Evolutionary conservation across 2,113 vertebrate species (phyloP).

Genomic region (Gambusia holbrooki): DNA sequence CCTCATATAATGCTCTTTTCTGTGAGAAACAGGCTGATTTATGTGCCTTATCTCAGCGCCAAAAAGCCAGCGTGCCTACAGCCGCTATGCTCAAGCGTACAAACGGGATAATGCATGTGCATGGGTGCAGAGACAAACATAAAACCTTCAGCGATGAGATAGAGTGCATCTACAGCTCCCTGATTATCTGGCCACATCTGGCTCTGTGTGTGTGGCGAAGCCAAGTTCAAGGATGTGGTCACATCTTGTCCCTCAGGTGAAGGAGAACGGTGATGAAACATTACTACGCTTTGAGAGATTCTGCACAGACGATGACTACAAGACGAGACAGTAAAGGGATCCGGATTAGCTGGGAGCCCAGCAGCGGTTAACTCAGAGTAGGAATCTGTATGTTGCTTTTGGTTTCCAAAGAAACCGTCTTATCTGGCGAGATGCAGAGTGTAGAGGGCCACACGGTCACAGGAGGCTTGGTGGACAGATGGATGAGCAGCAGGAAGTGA

Average conservation of each 20-base stretch:
- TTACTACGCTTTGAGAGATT: constrained; percentile 23
- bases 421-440: constrained; percentile 71
- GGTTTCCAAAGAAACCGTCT: constrained; percentile 71
- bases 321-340: constrained; percentile 48
- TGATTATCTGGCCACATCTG: constrained; percentile 44
- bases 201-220: constrained; percentile 8
- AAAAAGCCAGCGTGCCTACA: constrained; percentile 19
- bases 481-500: constrained; percentile 81
- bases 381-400: constrained; percentile 41
- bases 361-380: constrained; percentile 47
- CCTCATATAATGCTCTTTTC: constrained; percentile 70
- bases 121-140: constrained; percentile 2
- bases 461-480: constrained; percentile 84
- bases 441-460: constrained; percentile 69
- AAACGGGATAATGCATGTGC: constrained; percentile 11
- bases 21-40: constrained; percentile 60
- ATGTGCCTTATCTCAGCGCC: constrained; percentile 49
- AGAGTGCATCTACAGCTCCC: constrained; percentile 20
- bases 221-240: constrained; percentile 47
- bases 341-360: constrained; percentile 61
- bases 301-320: constrained; percentile 17
- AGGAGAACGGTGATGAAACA: constrained; percentile 41
- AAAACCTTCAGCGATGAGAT: constrained; percentile 8
- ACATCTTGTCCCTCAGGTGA: constrained; percentile 31
- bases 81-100: constrained; percentile 18